Conservation (phyloP, 1,140 invertebrate species). For the Lepidurus arcticus region DNA sequence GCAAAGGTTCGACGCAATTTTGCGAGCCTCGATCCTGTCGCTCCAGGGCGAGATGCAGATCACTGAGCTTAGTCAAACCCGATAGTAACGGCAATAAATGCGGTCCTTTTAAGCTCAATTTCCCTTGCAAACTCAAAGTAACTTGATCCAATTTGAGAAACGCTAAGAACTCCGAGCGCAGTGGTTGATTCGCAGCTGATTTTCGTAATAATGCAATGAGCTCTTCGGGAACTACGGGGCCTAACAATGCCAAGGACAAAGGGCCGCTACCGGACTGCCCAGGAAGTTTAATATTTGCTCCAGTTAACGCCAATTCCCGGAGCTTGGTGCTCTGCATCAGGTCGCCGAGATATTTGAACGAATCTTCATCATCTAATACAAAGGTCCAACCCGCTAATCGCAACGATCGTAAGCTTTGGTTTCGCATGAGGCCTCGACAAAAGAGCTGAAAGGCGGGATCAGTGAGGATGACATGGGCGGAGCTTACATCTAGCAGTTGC, state of each 20-base stretch:
- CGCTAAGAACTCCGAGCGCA: constrained; percentile 39
- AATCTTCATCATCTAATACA: constrained; percentile 48
- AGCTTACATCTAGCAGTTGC: constrained; percentile 52
- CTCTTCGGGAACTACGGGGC: constrained; percentile 37
- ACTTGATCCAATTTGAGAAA: constrained; percentile 51
- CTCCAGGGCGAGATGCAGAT: constrained; percentile 49
- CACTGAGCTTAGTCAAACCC: constrained; percentile 49
- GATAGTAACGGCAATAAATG: constrained; percentile 49
- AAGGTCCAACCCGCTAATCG: constrained; percentile 55
- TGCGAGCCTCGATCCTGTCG: constrained; percentile 42
- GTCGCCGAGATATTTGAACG: constrained; percentile 29
- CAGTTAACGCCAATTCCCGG: constrained; percentile 26
- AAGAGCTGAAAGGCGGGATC: constrained; percentile 51
- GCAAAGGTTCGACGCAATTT: constrained; percentile 45
- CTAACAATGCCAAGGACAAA: constrained; percentile 29
- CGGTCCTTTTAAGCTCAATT: constrained; percentile 48
- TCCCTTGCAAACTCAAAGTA: constrained; percentile 49
- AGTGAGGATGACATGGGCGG: constrained; percentile 50
- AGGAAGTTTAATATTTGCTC: constrained; percentile 24
- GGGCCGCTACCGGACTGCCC: constrained; percentile 23
- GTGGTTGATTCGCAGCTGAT: constrained; percentile 34
- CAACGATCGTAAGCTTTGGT: constrained; percentile 49
- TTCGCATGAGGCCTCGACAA: constrained; percentile 50
- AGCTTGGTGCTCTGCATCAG: constrained; percentile 27
- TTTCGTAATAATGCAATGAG: constrained; percentile 37